A percentile compares a stretch with the other conserved stretches of the same genome.
Evolutionary conservation across 1,140 invertebrate species (phyloP).

Genomic region (Magallana ariakensis): DNA sequence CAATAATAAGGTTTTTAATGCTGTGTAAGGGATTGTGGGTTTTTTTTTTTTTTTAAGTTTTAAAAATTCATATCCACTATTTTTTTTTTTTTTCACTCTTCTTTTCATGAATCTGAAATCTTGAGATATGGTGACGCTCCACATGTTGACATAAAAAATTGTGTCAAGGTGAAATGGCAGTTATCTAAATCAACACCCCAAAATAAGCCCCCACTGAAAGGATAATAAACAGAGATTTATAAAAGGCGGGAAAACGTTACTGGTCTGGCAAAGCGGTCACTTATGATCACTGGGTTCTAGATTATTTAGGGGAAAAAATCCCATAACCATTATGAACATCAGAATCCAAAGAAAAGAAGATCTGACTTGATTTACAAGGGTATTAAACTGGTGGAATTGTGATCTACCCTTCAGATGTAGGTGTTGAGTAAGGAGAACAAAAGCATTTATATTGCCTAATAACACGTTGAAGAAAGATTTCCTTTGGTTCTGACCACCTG

Average conservation of each 20-base stretch:
- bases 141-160: constrained; percentile 25
- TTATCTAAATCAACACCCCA: constrained; percentile 5
- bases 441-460: not conserved
- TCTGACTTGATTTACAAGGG: not conserved
- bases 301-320: not conserved
- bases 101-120: not conserved
- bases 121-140: not conserved
- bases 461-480: not conserved
- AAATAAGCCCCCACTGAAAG: not conserved
- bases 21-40: not conserved
- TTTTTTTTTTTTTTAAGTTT: not conserved
- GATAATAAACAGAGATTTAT: constrained; percentile 9
- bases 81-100: not conserved
- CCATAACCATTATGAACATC: not conserved
- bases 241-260: constrained; percentile 3
- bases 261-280: not conserved
- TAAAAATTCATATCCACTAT: constrained; percentile 7
- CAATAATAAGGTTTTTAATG: not conserved
- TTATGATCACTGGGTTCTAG: not conserved
- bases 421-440: not conserved
- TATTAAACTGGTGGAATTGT: constrained; percentile 4
- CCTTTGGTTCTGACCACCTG: not conserved
- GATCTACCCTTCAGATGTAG: not conserved
- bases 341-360: not conserved
- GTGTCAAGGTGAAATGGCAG: constrained; percentile 12